A percentile compares a stretch with the other conserved stretches of the same genome.
Evolutionary conservation across 1,140 invertebrate genomes (phyloP).

Genomic region (Periplaneta americana): DNA sequence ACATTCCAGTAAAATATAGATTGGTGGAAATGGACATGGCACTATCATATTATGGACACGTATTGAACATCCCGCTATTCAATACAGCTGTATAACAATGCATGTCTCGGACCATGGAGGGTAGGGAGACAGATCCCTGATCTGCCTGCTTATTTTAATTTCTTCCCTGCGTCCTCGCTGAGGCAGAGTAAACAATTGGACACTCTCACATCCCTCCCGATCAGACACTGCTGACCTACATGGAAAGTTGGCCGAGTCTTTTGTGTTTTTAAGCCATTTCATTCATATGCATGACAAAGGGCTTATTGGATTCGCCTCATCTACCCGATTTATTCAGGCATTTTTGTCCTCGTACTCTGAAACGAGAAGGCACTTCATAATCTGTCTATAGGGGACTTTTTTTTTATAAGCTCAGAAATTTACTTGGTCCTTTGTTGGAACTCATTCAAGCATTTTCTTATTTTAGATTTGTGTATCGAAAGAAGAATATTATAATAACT

Average conservation of each 20-base stretch:
- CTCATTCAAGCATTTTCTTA: too few relatives aligned
- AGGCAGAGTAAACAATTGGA: neutral
- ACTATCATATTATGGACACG: too few relatives aligned
- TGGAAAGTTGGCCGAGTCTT: neutral
- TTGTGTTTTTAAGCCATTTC: neutral
- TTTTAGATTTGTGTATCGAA: too few relatives aligned
- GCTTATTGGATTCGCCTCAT: neutral
- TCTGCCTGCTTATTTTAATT: too few relatives aligned
- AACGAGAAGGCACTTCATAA: neutral
- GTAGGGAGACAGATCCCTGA: too few relatives aligned
- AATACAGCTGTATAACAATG: too few relatives aligned
- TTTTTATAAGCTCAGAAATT: neutral
- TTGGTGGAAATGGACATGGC: too few relatives aligned
- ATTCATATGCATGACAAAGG: neutral
- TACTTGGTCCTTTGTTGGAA: neutral
- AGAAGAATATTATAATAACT: too few relatives aligned
- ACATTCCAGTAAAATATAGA: too few relatives aligned
- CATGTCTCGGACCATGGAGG: too few relatives aligned
- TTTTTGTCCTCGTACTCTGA: neutral
- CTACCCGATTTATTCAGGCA: neutral
- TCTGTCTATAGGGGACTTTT: neutral
- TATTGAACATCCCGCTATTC: too few relatives aligned
- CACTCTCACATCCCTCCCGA: neutral
- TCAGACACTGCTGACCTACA: neutral
- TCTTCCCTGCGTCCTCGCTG: too few relatives aligned